phyloP scores from a whole-genome alignment of 2,113 vertebrate species.

The Saimiri boliviensis region DNA sequence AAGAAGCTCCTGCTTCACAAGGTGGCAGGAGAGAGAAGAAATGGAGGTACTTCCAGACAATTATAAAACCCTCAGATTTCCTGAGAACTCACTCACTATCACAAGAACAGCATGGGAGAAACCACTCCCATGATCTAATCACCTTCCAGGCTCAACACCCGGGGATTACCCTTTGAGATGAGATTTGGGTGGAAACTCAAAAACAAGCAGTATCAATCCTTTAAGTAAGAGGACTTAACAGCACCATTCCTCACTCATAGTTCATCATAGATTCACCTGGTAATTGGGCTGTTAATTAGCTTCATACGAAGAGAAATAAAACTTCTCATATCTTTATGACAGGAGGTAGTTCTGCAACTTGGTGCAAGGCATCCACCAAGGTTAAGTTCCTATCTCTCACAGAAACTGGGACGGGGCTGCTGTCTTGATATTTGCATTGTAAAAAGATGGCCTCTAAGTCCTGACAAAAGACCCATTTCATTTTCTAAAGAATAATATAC shows the following conservation, averaged over 20 bases:
- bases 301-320: background rate
- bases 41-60: too few species aligned
- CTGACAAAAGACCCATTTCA: background rate
- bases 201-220: too few species aligned
- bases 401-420: accelerated
- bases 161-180: too few species aligned
- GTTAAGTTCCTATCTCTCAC: background rate
- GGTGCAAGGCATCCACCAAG: background rate
- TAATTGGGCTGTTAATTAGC: background rate
- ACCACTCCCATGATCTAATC: too few species aligned
- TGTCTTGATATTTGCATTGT: background rate
- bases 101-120: too few species aligned
- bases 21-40: too few species aligned
- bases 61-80: too few species aligned
- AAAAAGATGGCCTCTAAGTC: background rate
- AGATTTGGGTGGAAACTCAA: too few species aligned
- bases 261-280: background rate
- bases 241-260: background rate
- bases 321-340: background rate
- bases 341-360: background rate
- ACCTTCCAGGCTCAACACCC: too few species aligned
- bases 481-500: background rate
- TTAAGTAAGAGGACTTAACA: background rate
- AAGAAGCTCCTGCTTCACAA: too few species aligned
- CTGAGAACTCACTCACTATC: too few species aligned